Evolutionary conservation across 2,888 invertebrate genomes (phyloP).

Genomic region (Pristionchus fissidentatus): DNA sequence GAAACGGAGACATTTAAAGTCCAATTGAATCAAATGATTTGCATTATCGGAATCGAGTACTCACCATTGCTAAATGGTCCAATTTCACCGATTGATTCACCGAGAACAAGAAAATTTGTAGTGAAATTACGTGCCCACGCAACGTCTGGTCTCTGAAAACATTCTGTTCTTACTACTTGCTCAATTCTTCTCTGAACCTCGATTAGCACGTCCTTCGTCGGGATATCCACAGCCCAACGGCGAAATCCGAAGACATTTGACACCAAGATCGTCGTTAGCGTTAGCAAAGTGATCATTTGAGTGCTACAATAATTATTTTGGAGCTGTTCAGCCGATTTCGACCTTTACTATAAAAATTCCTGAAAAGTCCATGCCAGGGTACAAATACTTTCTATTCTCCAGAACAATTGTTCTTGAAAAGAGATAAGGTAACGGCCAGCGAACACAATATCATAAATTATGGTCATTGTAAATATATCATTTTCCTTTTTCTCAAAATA

Average conservation of each 20-base stretch:
- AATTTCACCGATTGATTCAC: not conserved
- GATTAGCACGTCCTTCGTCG: not conserved
- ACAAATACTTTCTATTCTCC: too few species aligned
- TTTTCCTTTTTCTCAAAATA: too few species aligned
- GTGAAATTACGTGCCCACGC: not conserved
- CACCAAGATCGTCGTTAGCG: not conserved
- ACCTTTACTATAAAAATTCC: too few species aligned
- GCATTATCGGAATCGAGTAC: too few species aligned
- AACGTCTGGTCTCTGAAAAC: not conserved
- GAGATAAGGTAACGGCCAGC: too few species aligned
- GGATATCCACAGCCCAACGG: not conserved
- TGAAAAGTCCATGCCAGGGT: too few species aligned
- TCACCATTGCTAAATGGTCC: not conserved
- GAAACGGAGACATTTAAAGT: not conserved
- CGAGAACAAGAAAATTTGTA: not conserved
- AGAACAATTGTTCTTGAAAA: too few species aligned
- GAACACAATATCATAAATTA: too few species aligned
- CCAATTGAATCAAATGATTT: too few species aligned
- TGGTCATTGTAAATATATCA: too few species aligned
- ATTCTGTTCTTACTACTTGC: too few species aligned
- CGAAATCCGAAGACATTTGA: not conserved
- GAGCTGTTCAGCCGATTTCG: not conserved
- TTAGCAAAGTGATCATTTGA: not conserved
- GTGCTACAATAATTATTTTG: not conserved
- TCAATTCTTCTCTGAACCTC: not conserved